Percentiles rank a stretch among this genome's conserved stretches.
These are phyloP conservation scores for Bombylius discolor DNA, from an alignment of 2,888 invertebrate genomes.

Conservation along the genomic window DNA sequence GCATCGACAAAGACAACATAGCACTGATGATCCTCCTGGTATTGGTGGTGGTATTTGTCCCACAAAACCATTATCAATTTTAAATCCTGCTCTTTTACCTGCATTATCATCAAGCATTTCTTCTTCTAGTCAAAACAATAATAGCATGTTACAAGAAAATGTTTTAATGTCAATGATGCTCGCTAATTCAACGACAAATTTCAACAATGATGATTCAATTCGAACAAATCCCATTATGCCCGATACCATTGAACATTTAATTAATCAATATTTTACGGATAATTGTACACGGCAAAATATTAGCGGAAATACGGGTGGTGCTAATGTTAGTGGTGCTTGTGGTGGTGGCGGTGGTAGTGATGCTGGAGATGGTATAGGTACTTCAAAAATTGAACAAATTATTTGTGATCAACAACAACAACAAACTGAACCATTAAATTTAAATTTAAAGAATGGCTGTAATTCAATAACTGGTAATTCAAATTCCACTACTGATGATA, in stretches of 20 bases:
- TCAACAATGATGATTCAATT: background rate
- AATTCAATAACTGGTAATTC: background rate
- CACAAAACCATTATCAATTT: background rate
- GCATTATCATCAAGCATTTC: background rate
- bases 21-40: background rate
- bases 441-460: conserved; percentile 8
- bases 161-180: background rate
- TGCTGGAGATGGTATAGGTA: background rate
- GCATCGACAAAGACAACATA: background rate
- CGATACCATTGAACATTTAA: conserved; percentile 15
- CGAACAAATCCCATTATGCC: background rate
- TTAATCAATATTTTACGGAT: conserved; percentile 16
- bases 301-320: too few relatives aligned
- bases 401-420: conserved; percentile 2
- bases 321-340: too few relatives aligned
- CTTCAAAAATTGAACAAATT: conserved; percentile 1
- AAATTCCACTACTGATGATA: background rate
- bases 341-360: too few relatives aligned
- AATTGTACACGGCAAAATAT: conserved; percentile 12
- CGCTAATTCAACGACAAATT: background rate
- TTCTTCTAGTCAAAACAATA: background rate
- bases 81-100: background rate
- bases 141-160: background rate
- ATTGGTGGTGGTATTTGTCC: background rate
- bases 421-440: conserved; percentile 13